A percentile compares a stretch with the other conserved stretches of the same genome.
Conservation (phyloP, 2,888 invertebrate species). For the Dinocampus coccinellae region DNA sequence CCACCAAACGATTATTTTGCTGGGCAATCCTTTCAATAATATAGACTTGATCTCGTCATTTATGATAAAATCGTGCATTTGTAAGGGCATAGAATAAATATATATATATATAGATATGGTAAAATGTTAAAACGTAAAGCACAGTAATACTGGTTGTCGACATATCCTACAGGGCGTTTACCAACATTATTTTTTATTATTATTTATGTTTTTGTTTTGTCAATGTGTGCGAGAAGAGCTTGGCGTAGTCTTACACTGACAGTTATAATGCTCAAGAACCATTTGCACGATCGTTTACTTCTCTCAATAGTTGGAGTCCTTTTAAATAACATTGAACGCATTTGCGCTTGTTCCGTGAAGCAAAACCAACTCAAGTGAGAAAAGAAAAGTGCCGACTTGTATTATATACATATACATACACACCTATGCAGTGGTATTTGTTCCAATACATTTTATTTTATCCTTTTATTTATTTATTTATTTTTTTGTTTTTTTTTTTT, state of each 20-base stretch:
- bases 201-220: neutral
- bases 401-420: conserved; percentile 10
- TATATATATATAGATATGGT: neutral
- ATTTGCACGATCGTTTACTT: conserved; percentile 60
- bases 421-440: neutral
- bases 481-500: neutral
- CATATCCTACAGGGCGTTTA: neutral
- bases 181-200: neutral
- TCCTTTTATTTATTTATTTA: neutral
- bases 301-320: conserved; percentile 47
- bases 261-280: conserved; percentile 58
- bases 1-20: neutral
- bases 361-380: conserved; percentile 28
- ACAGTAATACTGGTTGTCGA: neutral
- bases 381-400: conserved; percentile 42
- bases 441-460: conserved; percentile 9
- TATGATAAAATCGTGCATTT: conserved; percentile 22
- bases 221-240: conserved; percentile 13
- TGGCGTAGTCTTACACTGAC: conserved; percentile 49
- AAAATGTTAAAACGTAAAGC: neutral
- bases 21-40: neutral
- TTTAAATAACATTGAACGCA: conserved; percentile 54
- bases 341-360: conserved; percentile 17
- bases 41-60: conserved; percentile 30
- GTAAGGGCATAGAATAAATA: neutral